A percentile compares a stretch with the other conserved stretches of the same genome.
Evolutionary conservation across 2,888 invertebrate genomes (phyloP).

Genomic region (Laothoe populi): DNA sequence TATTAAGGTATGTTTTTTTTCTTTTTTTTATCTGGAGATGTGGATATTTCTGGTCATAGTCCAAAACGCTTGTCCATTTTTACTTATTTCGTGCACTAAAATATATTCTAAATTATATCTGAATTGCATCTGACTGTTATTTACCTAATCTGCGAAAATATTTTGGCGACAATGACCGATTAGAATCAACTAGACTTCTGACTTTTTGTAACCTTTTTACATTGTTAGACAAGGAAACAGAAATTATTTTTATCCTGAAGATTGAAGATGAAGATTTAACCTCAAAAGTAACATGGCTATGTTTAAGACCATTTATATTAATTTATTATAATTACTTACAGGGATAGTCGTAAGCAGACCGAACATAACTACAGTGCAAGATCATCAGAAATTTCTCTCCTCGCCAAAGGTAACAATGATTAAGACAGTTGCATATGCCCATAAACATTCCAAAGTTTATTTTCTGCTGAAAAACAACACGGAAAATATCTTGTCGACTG

Average conservation of each 20-base stretch:
- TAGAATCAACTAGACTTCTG: background rate
- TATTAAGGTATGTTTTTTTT: constrained; percentile 28
- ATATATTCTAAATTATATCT: background rate
- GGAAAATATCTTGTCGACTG: background rate
- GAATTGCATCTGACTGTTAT: background rate
- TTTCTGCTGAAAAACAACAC: too few species aligned
- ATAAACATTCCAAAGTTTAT: background rate
- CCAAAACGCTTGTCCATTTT: background rate
- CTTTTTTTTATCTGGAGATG: constrained; percentile 2
- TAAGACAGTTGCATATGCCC: background rate
- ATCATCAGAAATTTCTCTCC: constrained; percentile 16
- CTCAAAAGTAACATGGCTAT: too few species aligned
- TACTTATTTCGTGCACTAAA: background rate
- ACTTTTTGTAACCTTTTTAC: background rate
- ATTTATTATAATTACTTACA: background rate
- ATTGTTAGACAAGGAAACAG: background rate
- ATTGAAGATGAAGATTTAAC: too few species aligned
- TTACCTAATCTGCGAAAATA: background rate
- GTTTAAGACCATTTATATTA: too few species aligned
- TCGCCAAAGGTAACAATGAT: constrained; percentile 1
- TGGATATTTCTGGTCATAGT: constrained; percentile 8
- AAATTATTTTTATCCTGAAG: background rate
- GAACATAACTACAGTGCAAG: constrained; percentile 7
- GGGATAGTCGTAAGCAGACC: background rate
- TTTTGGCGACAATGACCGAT: background rate